Base-by-base conservation (phyloP, 2,113 vertebrate species). In the Phaethon lepturus region DNA sequence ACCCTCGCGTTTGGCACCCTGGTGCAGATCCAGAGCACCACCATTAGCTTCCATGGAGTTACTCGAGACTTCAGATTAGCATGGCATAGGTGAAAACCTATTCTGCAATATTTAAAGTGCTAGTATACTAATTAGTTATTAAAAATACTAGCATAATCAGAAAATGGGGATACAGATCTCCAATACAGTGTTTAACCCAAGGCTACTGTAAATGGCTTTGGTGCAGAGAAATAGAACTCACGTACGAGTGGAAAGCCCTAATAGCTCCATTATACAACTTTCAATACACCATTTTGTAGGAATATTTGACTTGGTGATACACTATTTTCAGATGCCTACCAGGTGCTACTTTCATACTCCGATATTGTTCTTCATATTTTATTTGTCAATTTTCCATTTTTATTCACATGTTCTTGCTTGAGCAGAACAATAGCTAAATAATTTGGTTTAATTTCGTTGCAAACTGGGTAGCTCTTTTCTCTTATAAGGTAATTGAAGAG, bases 111-210 rank as follows among this genome's bases (percentile, higher is more conserved):
- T 82, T 69, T 49, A 26, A 91, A 89, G 44, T 60, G 17, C 73
- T 74, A 47, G 19, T 52, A 24, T 9, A 93, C 25, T 91, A 87
- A 95, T 85, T 69, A 86, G 69, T 82, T 91, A 85, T 91, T 91
- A 85, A 94, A 96, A 94, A 93, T 78, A 84, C 9, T 60, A 93
- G 52, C 56, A 60, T 47, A 86, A 87, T 76, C 80, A 91, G 56
- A 78, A 95, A 96, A 90, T 29, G 45, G 50, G 74, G 81, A 85
- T 85, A 92, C 11, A 19, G 42, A 59, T 74, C 55, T 93, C 50
- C 47, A 66, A 40, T 0, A 85, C 23, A 56, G 10, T 53, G 81
- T 85, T 82, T 93, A 50, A 87, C 35, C 62, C 40, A 78, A 60
- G 69, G 94, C 77, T 86, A 76, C 62, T 50, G 60, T 20, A 82